Conservation (phyloP, 2,888 invertebrate genomes). For the Chloroclysta siterata region DNA sequence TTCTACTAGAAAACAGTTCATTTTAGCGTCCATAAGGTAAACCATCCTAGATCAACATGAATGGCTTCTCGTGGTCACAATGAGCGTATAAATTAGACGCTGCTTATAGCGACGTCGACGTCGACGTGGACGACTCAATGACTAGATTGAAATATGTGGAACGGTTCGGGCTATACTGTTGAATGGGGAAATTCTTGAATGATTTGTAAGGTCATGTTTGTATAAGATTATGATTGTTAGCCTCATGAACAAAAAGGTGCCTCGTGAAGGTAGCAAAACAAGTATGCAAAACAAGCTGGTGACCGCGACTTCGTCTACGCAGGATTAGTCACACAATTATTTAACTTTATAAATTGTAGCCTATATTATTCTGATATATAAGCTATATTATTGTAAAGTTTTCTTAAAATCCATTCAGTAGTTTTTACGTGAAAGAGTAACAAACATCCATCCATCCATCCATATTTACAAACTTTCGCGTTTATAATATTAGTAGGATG, state of each 20-base stretch:
- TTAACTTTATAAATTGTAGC: too few relatives aligned
- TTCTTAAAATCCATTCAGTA: too few relatives aligned
- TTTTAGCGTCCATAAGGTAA: constrained; percentile 5
- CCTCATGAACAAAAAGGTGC: neutral
- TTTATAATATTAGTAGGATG: too few relatives aligned
- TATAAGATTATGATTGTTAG: constrained; percentile 17
- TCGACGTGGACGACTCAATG: constrained; percentile 56
- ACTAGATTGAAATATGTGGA: constrained; percentile 39
- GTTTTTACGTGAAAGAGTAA: too few relatives aligned
- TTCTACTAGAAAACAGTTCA: neutral
- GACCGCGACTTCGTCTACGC: too few relatives aligned
- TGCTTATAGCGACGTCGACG: constrained; percentile 53
- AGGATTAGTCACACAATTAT: too few relatives aligned
- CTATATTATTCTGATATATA: too few relatives aligned
- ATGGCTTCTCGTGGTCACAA: constrained; percentile 48
- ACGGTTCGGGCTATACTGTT: constrained; percentile 28
- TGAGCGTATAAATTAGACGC: constrained; percentile 62
- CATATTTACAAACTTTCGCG: too few relatives aligned
- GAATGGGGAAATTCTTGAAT: constrained; percentile 34
- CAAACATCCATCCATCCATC: too few relatives aligned
- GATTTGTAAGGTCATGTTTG: constrained; percentile 33
- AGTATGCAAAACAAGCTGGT: too few relatives aligned
- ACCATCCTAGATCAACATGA: constrained; percentile 18
- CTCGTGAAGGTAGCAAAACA: neutral
- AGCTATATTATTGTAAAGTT: too few relatives aligned